Conservation (phyloP, 2,888 invertebrate species). For the Hypselothyrea guttata region DNA sequence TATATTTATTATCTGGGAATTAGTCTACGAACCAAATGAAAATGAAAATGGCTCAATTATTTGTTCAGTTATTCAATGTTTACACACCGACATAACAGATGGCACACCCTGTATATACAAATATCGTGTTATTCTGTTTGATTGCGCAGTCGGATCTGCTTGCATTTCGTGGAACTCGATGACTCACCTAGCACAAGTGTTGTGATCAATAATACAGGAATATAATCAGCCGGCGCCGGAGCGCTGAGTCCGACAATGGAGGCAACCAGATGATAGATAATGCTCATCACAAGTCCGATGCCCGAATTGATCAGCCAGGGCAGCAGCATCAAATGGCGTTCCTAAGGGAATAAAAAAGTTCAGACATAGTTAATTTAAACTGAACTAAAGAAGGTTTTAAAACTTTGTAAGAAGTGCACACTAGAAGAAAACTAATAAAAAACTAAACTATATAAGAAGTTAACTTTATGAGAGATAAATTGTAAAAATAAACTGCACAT, state of each 20-base stretch:
- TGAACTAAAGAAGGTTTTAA: conserved; percentile 7
- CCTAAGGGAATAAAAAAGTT: conserved; percentile 49
- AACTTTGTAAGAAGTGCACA: too few relatives aligned
- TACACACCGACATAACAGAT: too few relatives aligned
- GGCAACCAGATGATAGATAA: conserved; percentile 34
- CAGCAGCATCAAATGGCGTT: conserved; percentile 74
- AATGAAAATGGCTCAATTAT: too few relatives aligned
- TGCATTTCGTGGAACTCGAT: neutral
- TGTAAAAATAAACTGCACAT: too few relatives aligned
- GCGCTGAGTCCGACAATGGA: neutral
- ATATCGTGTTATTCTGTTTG: too few relatives aligned
- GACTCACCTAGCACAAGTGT: conserved; percentile 48
- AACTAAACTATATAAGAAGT: too few relatives aligned
- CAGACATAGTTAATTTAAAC: neutral
- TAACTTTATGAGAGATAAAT: too few relatives aligned
- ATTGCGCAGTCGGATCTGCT: neutral
- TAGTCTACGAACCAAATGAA: too few relatives aligned
- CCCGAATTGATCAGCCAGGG: conserved; percentile 76
- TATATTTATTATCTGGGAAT: too few relatives aligned
- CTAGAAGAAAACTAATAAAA: too few relatives aligned
- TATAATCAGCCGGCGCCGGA: rapidly evolving
- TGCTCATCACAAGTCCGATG: conserved; percentile 38
- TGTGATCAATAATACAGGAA: conserved; percentile 25
- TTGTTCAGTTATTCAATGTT: too few relatives aligned
- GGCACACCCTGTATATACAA: too few relatives aligned